phyloP scores from a whole-genome alignment of 2,888 invertebrate species.

The Byasa hedistus region DNA sequence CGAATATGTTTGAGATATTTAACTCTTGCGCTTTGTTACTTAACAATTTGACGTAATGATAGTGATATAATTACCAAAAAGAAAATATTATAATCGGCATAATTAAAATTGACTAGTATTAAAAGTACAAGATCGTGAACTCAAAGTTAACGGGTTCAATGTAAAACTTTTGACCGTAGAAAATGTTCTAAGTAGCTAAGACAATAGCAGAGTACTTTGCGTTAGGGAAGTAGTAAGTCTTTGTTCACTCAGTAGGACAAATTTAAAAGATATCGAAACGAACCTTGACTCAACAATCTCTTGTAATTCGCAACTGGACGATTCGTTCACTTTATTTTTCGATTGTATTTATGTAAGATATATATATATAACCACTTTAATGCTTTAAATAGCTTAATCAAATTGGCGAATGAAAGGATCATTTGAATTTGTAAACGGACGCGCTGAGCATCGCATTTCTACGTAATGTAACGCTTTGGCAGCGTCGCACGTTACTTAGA shows the following conservation, averaged over 20 bases:
- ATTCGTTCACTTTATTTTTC: neutral
- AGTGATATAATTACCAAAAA: too few relatives aligned
- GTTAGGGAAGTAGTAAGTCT: conserved; percentile 9
- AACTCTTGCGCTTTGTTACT: neutral
- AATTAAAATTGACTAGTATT: neutral
- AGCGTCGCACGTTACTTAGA: neutral
- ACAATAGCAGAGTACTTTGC: conserved; percentile 12
- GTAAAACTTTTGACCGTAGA: conserved; percentile 1
- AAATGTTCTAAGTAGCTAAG: conserved; percentile 2
- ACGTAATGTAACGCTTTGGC: neutral
- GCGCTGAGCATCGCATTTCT: neutral
- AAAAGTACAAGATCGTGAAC: neutral
- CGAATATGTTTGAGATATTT: neutral
- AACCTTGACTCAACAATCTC: conserved; percentile 9
- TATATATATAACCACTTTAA: neutral
- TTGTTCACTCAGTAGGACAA: conserved; percentile 5
- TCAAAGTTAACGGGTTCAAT: neutral
- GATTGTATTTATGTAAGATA: neutral
- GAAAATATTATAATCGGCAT: neutral
- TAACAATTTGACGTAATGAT: too few relatives aligned
- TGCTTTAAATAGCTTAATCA: neutral
- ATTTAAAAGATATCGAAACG: conserved; percentile 1
- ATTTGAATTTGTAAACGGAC: neutral
- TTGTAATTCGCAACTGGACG: conserved; percentile 1
- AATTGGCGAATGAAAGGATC: neutral